Evolutionary conservation across 2,888 invertebrate genomes (phyloP).

Genomic region (Psylliodes chrysocephalus): DNA sequence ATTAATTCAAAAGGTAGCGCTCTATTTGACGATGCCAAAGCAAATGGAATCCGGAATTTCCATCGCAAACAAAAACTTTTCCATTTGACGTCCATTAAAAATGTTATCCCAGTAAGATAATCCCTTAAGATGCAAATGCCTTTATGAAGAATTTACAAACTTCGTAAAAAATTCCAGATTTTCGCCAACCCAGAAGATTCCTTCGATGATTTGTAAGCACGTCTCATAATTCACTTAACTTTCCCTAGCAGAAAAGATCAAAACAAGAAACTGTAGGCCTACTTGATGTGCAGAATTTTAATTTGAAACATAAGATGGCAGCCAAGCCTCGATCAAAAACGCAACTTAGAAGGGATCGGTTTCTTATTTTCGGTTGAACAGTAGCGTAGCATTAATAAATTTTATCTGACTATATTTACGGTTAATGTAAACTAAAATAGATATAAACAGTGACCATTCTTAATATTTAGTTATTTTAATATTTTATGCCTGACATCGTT

Average conservation of each 20-base stretch:
- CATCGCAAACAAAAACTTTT: slow-evolving; percentile 3
- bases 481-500: too few relatives aligned
- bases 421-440: too few relatives aligned
- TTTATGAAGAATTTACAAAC: slow-evolving; percentile 8
- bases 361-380: slow-evolving; percentile 18
- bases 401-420: too few relatives aligned
- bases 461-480: too few relatives aligned
- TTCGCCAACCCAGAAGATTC: background rate
- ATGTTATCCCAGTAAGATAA: background rate
- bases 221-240: slow-evolving; percentile 32
- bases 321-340: slow-evolving; percentile 21
- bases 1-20: too few relatives aligned
- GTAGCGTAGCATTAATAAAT: background rate
- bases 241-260: slow-evolving; percentile 32
- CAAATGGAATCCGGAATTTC: too few relatives aligned
- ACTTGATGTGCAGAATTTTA: slow-evolving; percentile 38
- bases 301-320: slow-evolving; percentile 38
- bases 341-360: slow-evolving; percentile 21
- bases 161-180: slow-evolving; percentile 11
- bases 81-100: background rate
- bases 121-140: background rate
- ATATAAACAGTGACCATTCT: too few relatives aligned
- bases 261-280: slow-evolving; percentile 30
- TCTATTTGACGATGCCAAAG: too few relatives aligned
- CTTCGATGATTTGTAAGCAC: slow-evolving; percentile 16